A percentile compares a stretch with the other conserved stretches of the same genome.
Conservation (phyloP, 2,113 vertebrate genomes). For the Neogobius melanostomus region DNA sequence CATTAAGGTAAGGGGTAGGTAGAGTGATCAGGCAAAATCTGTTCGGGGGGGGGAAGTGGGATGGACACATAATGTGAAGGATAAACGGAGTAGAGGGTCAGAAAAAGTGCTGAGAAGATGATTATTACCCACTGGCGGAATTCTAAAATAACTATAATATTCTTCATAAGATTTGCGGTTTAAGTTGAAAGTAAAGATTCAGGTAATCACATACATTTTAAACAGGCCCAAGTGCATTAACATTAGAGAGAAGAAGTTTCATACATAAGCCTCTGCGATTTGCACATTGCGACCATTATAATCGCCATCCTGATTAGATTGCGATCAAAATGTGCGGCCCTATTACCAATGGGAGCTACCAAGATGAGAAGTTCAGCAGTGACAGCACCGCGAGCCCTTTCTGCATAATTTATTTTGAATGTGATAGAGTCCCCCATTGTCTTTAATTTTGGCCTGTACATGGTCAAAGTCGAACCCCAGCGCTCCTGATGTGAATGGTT, state of each 20-base stretch:
- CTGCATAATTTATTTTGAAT: conserved; percentile 51
- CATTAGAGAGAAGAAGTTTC: no score
- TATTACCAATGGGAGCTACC: background rate
- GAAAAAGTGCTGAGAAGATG: conserved; percentile 12
- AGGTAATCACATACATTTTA: no score
- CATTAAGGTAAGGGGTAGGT: conserved; percentile 14
- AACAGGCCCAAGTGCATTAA: no score
- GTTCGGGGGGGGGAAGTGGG: conserved; percentile 17
- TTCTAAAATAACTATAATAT: background rate
- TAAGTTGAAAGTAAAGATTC: no score
- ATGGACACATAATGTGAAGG: conserved; percentile 26
- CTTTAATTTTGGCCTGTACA: conserved; percentile 27
- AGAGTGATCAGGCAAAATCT: conserved; percentile 31
- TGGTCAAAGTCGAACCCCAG: background rate
- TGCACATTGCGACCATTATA: no score
- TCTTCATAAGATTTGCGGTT: no score
- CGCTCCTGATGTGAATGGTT: conserved; percentile 6
- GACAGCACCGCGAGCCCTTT: background rate
- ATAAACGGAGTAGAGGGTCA: conserved; percentile 13
- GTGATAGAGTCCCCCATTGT: conserved; percentile 25
- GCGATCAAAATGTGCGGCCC: background rate
- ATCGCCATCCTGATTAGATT: no score
- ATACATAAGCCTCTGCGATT: no score
- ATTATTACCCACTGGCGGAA: background rate
- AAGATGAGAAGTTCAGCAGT: background rate